phyloP scores from a whole-genome alignment of 2,797 vertebrate genomes.

The Tenualosa ilisha region DNA sequence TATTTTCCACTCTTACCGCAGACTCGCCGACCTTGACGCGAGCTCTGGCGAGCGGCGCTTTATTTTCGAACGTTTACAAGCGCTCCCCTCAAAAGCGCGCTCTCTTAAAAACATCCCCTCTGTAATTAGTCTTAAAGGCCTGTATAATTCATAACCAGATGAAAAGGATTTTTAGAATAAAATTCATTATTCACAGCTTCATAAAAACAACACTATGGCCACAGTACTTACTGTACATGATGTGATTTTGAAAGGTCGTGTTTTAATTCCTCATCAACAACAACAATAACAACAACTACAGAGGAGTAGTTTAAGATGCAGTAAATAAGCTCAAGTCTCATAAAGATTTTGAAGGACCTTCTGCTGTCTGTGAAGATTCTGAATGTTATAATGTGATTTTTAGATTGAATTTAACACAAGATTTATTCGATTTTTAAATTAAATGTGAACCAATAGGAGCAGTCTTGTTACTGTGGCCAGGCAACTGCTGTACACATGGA shows the following conservation, averaged over 20 bases:
- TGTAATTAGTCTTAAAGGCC: not conserved
- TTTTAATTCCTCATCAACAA: not conserved
- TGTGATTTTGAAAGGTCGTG: not conserved
- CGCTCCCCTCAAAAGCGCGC: not conserved
- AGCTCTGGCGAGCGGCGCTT: not conserved
- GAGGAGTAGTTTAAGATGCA: too few species aligned
- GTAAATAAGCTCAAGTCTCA: too few species aligned
- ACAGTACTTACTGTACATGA: not conserved
- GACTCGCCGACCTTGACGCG: not conserved
- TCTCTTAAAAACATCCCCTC: slow-evolving; percentile 8
- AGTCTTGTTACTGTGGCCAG: too few species aligned
- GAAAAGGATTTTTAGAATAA: slow-evolving; percentile 5
- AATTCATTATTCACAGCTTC: not conserved
- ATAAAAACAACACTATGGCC: not conserved
- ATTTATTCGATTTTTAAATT: too few species aligned
- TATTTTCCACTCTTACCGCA: slow-evolving; percentile 1
- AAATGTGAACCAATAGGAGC: too few species aligned
- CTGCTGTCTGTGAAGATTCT: too few species aligned
- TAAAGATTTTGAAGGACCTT: too few species aligned
- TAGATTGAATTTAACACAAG: too few species aligned
- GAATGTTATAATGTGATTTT: too few species aligned
- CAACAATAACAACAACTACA: not conserved
- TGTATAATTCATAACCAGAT: slow-evolving; percentile 18
- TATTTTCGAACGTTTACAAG: not conserved
- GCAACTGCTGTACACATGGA: too few species aligned